Evolutionary conservation across 2,888 invertebrate species (phyloP).

Genomic region (Melangyna quadrimaculata): DNA sequence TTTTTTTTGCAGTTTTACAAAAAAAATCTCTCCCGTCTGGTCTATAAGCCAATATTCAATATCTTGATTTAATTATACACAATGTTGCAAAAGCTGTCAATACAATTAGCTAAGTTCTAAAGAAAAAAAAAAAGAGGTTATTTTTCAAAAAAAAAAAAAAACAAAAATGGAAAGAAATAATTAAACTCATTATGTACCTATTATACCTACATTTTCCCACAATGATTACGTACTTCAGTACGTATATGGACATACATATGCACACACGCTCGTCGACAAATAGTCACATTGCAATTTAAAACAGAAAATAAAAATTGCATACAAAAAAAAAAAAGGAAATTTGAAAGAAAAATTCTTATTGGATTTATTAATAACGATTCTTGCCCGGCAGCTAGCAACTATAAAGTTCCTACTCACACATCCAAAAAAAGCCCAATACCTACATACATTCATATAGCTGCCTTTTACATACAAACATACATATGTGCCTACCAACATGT

Average conservation of each 20-base stretch:
- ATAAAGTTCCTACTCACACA: constrained; percentile 36
- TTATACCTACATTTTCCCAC: not conserved
- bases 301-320: not conserved
- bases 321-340: not conserved
- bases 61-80: constrained; percentile 34
- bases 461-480: not conserved
- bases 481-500: not conserved
- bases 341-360: constrained; percentile 41
- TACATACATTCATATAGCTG: not conserved
- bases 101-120: not conserved
- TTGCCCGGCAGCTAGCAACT: constrained; percentile 49
- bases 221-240: constrained; percentile 1
- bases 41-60: not conserved
- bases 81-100: constrained; percentile 27
- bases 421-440: not conserved
- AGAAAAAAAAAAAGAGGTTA: constrained; percentile 3
- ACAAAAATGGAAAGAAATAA: not conserved
- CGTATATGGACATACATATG: not conserved
- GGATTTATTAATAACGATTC: constrained; percentile 66
- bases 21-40: not conserved
- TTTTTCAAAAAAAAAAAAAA: constrained; percentile 12
- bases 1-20: not conserved
- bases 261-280: not conserved
- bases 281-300: constrained; percentile 39
- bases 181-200: not conserved